phyloP scores from a whole-genome alignment of 2,888 invertebrate species.

The Emmelina monodactyla region DNA sequence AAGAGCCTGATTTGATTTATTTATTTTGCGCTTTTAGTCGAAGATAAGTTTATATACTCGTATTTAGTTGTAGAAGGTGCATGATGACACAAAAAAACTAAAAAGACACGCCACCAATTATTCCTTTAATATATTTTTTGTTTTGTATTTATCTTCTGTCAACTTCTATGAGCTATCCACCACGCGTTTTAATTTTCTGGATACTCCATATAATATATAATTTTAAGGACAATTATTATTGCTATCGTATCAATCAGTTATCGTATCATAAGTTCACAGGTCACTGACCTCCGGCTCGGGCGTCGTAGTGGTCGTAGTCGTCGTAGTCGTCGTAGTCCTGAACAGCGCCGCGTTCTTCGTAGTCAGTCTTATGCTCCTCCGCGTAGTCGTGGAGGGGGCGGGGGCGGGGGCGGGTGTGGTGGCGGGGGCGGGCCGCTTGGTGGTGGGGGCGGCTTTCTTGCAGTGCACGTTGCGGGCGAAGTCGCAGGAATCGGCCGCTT shows the following conservation, averaged over 20 bases:
- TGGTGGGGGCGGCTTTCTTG: slow-evolving; percentile 67
- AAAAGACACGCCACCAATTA: too few species aligned
- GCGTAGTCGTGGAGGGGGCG: slow-evolving; percentile 47
- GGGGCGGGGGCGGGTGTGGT: slow-evolving; percentile 61
- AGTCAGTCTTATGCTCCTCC: slow-evolving; percentile 43
- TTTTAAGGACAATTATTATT: too few species aligned
- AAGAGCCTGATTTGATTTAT: too few species aligned
- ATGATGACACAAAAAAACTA: too few species aligned
- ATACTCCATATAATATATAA: too few species aligned
- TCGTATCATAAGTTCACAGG: too few species aligned
- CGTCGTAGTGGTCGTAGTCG: slow-evolving; percentile 35
- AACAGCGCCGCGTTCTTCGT: slow-evolving; percentile 47
- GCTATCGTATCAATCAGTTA: too few species aligned
- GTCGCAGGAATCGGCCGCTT: slow-evolving; percentile 90
- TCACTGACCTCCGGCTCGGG: slow-evolving; percentile 41
- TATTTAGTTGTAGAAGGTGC: too few species aligned
- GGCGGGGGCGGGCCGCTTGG: slow-evolving; percentile 43
- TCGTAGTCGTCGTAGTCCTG: slow-evolving; percentile 50
- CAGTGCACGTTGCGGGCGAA: slow-evolving; percentile 88
- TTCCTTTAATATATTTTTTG: not conserved
- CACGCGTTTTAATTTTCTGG: not conserved
- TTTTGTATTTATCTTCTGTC: not conserved
- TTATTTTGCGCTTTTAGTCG: too few species aligned
- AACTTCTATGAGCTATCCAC: not conserved
- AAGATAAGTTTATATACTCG: too few species aligned